Evolutionary conservation across 2,888 invertebrate genomes (phyloP).

Genomic region (Apomyelois bistriatella): DNA sequence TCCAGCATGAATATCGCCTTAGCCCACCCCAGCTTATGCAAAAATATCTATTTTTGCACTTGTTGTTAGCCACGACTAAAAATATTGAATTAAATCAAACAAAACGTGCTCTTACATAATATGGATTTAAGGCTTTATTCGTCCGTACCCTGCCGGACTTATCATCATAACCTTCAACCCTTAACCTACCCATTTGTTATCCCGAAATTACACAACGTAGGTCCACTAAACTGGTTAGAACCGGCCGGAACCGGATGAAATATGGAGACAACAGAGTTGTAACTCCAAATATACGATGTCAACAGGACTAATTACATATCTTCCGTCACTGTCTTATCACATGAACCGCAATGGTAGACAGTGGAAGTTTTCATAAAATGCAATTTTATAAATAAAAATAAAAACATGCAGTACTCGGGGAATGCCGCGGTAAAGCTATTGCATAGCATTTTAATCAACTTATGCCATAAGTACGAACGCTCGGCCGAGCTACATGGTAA

Average conservation of each 20-base stretch:
- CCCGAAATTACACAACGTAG: conserved; percentile 9
- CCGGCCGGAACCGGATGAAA: not conserved
- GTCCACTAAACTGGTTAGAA: conserved; percentile 2
- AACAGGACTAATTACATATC: no score
- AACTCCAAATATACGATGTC: not conserved
- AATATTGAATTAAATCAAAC: conserved; percentile 8
- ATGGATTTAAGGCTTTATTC: conserved; percentile 5
- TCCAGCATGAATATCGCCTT: no score
- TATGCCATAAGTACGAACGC: no score
- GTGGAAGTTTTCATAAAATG: no score
- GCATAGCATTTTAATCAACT: no score
- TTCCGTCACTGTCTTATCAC: no score
- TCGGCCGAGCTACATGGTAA: no score
- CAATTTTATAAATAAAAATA: no score
- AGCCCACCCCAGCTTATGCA: not conserved
- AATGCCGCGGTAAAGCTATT: no score
- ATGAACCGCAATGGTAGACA: no score
- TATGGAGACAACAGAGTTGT: not conserved
- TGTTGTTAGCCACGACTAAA: not conserved
- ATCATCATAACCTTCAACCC: conserved; percentile 10
- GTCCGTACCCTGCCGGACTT: conserved; percentile 5
- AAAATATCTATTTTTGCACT: not conserved
- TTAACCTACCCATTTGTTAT: conserved; percentile 11
- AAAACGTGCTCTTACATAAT: conserved; percentile 10
- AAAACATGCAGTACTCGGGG: no score